phyloP scores from a whole-genome alignment of 2,888 invertebrate genomes.

The Lycophotia porphyrea region DNA sequence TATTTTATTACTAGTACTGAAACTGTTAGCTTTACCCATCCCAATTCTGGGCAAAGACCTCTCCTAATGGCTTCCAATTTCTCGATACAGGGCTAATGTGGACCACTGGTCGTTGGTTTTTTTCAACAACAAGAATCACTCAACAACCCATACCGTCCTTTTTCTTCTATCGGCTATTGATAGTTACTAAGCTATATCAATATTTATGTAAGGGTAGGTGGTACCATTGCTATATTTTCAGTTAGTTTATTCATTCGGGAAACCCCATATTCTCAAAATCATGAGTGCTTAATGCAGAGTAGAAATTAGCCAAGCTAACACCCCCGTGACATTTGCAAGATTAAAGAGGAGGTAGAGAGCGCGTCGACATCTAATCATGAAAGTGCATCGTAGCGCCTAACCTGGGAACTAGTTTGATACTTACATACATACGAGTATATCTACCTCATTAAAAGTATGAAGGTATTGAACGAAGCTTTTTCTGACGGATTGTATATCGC shows the following conservation, averaged over 20 bases:
- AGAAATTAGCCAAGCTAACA: constrained; percentile 57
- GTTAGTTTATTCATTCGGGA: not conserved
- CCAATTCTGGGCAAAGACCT: not conserved
- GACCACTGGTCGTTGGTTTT: not conserved
- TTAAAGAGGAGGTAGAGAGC: constrained; percentile 68
- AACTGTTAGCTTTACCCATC: not conserved
- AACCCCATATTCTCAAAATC: not conserved
- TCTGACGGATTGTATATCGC: not conserved
- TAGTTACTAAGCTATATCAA: not conserved
- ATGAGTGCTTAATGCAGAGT: constrained; percentile 23
- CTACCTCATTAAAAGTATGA: constrained; percentile 1
- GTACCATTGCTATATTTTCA: not conserved
- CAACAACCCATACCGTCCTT: not conserved
- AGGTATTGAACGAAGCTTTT: not conserved
- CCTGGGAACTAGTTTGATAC: constrained; percentile 54
- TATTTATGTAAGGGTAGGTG: not conserved
- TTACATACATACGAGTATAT: constrained; percentile 17
- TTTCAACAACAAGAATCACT: not conserved
- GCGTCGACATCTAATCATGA: constrained; percentile 75
- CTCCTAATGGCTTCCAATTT: not conserved
- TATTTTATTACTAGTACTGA: not conserved
- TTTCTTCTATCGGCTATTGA: not conserved
- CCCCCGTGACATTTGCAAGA: constrained; percentile 72
- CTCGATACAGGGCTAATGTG: not conserved
- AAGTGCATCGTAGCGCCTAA: constrained; percentile 74